Evolutionary conservation across 1,140 invertebrate species (phyloP), one percentile per base, ranked within the genome.

Genomic region (Scaptodrosophila lebanonensis): DNA sequence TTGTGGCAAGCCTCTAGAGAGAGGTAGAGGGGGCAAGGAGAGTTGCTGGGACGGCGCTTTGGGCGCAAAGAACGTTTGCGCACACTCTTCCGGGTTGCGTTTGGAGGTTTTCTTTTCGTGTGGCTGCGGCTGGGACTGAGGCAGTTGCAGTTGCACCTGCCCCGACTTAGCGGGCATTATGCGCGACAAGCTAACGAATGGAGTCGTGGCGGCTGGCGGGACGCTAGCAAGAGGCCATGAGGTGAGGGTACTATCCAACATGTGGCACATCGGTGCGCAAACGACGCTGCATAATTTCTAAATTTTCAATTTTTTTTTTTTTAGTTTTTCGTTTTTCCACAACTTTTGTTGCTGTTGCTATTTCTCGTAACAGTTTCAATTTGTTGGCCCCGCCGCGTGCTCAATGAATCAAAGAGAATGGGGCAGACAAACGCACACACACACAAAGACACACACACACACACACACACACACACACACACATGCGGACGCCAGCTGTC

Each of bases 71-170:
- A 57, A 52, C 42, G 56, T 43, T 44, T 42, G 42, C 42, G 47
- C 54, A 25, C 48, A 66, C 75, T 82, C 75, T 82, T 82, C 75
- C 75, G 75, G 75, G 75, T 82, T 82, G 60, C 61, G 30, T 18
- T 60, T 69, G 52, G 66, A 51, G 38, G 53, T 77, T 61, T 50
- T 58, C 42, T 36, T 66, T 76, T 56, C 38, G 49, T 47, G 16
- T 18, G n/a, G n/a, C n/a, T n/a, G n/a, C n/a, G n/a, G n/a, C n/a
- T n/a, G n/a, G n/a, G n/a, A n/a, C n/a, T n/a, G n/a, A n/a, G n/a
- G n/a, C n/a, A n/a, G n/a, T n/a, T n/a, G n/a, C n/a, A 50, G 61
- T 79, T 79, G 73, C 75, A 79, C 75, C 75, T 79, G 73, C 73
- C n/a, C n/a, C 48, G 73, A 60, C 70, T 75, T 60, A 67, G 56